Evolutionary conservation across 2,113 vertebrate species (phyloP).

Genomic region (Dromiciops gliroides): DNA sequence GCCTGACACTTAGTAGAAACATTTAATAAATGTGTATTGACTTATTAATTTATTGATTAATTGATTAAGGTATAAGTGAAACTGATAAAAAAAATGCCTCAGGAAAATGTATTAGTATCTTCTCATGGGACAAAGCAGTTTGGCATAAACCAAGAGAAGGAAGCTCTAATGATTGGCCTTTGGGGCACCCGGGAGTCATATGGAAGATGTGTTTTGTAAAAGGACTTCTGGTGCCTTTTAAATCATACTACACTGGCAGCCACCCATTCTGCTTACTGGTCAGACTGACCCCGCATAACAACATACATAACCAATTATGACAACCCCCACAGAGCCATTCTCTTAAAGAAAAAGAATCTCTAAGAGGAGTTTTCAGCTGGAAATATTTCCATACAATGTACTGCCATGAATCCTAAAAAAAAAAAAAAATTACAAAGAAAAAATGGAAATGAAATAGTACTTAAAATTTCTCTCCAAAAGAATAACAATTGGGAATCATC

Average conservation of each 20-base stretch:
- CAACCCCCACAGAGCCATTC: background rate
- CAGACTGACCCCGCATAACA: background rate
- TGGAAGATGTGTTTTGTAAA: background rate
- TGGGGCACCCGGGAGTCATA: background rate
- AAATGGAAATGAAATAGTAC: slow-evolving; percentile 5
- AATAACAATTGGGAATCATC: background rate
- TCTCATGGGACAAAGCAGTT: background rate
- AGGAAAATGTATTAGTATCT: background rate
- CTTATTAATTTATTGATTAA: background rate
- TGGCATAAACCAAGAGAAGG: background rate
- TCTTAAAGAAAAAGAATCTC: background rate
- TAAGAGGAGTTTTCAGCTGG: background rate
- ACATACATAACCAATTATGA: background rate
- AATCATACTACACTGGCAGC: background rate
- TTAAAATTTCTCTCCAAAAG: background rate
- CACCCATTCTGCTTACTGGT: background rate
- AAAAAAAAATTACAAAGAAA: background rate
- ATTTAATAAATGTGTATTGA: background rate
- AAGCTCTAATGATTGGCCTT: background rate
- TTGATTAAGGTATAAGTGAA: background rate
- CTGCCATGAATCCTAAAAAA: slow-evolving; percentile 6
- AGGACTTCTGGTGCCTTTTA: background rate
- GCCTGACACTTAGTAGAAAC: background rate
- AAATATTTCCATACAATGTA: background rate
- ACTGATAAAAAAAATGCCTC: background rate